A percentile compares a stretch with the other conserved stretches of the same genome.
These are phyloP conservation scores for Diadumene lineata DNA, from an alignment of 92 coral and sea anemone genomes.

Conservation along the genomic window DNA sequence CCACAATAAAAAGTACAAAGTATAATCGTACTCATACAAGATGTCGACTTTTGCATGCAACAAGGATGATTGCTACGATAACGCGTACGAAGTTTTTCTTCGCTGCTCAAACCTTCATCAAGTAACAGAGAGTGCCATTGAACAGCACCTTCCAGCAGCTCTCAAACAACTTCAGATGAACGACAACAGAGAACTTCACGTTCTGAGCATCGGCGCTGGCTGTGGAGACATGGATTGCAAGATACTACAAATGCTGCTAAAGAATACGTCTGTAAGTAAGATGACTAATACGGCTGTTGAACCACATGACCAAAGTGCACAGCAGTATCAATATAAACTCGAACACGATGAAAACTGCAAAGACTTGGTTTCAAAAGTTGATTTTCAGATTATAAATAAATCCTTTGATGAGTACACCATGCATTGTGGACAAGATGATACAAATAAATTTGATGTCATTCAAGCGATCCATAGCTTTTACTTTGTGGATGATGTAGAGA, in stretches of 20 bases:
- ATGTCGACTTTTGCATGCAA: not conserved
- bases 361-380: not conserved
- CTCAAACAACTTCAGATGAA: not conserved
- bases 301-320: not conserved
- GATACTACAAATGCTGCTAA: not conserved
- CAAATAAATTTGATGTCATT: not conserved
- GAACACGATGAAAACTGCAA: not conserved
- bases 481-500: not conserved
- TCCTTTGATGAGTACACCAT: not conserved
- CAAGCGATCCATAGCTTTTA: not conserved
- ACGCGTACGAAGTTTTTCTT: not conserved
- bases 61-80: not conserved
- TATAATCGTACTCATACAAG: no score
- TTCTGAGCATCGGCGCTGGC: slow-evolving; percentile 5
- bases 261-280: not conserved
- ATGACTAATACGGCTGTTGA: not conserved
- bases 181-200: not conserved
- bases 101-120: not conserved
- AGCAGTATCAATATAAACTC: not conserved
- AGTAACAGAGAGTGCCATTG: not conserved
- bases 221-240: not conserved
- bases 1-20: no score
- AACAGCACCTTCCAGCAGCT: not conserved
- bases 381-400: not conserved
- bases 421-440: not conserved